These are phyloP conservation scores for Cydia amplana DNA, from an alignment of 1,140 invertebrate genomes.

Conservation along the genomic window DNA sequence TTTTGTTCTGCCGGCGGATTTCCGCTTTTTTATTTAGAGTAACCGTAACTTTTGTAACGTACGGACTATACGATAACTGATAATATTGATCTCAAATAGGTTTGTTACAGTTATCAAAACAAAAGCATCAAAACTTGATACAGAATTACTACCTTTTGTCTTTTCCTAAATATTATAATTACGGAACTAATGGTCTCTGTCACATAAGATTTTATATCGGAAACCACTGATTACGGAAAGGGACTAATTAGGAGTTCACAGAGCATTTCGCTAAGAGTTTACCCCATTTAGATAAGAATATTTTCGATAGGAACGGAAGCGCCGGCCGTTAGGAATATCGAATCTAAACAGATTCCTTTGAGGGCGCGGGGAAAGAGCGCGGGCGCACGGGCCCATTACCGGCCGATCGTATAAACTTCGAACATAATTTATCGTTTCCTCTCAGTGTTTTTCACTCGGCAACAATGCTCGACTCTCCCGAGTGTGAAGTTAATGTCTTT, in stretches of 20 bases:
- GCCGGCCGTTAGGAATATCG: slow-evolving; percentile 21
- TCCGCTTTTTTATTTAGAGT: slow-evolving; percentile 53
- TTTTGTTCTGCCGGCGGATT: slow-evolving; percentile 59
- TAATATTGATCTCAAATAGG: not conserved
- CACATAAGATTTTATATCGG: not conserved
- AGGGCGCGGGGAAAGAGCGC: slow-evolving; percentile 47
- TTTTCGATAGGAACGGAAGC: slow-evolving; percentile 30
- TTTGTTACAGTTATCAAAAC: not conserved
- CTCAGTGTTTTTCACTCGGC: slow-evolving; percentile 69
- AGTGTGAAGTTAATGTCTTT: slow-evolving; percentile 62
- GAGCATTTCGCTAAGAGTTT: slow-evolving; percentile 20
- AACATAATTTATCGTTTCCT: slow-evolving; percentile 77
- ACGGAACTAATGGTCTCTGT: not conserved
- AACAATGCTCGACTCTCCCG: slow-evolving; percentile 57
- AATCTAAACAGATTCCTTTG: slow-evolving; percentile 38
- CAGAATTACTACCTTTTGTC: not conserved
- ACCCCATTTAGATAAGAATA: slow-evolving; percentile 16
- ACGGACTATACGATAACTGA: not conserved
- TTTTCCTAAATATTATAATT: not conserved
- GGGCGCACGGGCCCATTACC: slow-evolving; percentile 56
- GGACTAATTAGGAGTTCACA: not conserved
- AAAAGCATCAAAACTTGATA: not conserved
- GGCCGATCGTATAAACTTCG: slow-evolving; percentile 72
- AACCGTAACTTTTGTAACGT: slow-evolving; percentile 22
- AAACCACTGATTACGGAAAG: not conserved